phyloP scores from a whole-genome alignment of 2,888 invertebrate genomes.

The Callinectes sapidus region DNA sequence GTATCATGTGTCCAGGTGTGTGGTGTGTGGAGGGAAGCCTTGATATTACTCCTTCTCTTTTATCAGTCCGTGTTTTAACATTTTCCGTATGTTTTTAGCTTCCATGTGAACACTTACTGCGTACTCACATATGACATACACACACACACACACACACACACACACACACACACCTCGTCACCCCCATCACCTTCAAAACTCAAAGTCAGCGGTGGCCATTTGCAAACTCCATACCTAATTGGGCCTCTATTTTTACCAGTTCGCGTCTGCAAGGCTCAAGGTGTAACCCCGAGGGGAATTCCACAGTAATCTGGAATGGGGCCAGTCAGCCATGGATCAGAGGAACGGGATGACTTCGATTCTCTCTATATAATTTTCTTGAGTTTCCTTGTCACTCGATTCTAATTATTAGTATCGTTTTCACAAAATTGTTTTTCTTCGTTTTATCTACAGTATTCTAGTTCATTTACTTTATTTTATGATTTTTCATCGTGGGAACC shows the following conservation, averaged over 20 bases:
- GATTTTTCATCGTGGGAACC: neutral
- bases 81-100: no score
- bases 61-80: neutral
- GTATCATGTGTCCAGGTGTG: neutral
- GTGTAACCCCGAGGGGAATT: conserved; percentile 38
- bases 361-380: neutral
- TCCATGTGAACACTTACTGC: neutral
- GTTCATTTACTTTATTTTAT: no score
- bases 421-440: no score
- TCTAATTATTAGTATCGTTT: no score
- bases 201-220: neutral
- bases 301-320: neutral
- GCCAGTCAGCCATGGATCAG: neutral
- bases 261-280: conserved; percentile 39
- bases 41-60: neutral
- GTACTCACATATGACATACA: neutral
- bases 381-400: no score
- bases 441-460: no score
- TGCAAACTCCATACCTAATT: neutral
- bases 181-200: neutral
- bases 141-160: conserved; percentile 37
- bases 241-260: neutral
- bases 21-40: neutral
- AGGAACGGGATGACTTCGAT: neutral
- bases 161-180: conserved; percentile 16